Conservation (phyloP, 2,113 vertebrate species). For the Pleuronectes platessa region DNA sequence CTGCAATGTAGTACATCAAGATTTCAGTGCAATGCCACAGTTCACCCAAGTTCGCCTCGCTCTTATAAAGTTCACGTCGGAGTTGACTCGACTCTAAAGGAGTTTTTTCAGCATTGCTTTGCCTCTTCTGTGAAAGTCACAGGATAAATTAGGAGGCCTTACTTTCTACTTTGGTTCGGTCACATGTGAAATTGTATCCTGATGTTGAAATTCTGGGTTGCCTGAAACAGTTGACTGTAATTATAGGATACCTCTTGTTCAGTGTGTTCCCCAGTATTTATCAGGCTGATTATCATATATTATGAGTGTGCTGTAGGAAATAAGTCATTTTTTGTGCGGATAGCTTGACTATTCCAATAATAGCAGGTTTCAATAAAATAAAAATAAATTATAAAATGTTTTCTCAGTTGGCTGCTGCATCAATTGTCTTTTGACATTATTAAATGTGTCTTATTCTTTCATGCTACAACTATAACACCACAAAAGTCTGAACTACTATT, state of each 20-base stretch:
- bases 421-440: background rate
- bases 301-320: background rate
- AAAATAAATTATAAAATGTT: no score
- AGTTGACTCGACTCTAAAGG: background rate
- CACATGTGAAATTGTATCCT: background rate
- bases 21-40: conserved; percentile 1
- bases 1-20: background rate
- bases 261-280: conserved; percentile 1
- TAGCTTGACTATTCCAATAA: background rate
- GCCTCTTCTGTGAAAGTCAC: background rate
- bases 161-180: background rate
- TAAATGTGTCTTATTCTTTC: background rate
- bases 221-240: background rate
- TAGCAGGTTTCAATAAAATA: background rate
- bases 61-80: background rate
- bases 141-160: conserved; percentile 1
- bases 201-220: background rate
- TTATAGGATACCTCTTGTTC: background rate
- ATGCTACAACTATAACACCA: background rate
- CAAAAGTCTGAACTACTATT: background rate
- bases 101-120: background rate
- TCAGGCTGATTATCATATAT: background rate
- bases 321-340: background rate
- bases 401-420: no score
- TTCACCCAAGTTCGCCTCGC: background rate